phyloP scores from a whole-genome alignment of 1,140 invertebrate species.

The Drosophila leontia region DNA sequence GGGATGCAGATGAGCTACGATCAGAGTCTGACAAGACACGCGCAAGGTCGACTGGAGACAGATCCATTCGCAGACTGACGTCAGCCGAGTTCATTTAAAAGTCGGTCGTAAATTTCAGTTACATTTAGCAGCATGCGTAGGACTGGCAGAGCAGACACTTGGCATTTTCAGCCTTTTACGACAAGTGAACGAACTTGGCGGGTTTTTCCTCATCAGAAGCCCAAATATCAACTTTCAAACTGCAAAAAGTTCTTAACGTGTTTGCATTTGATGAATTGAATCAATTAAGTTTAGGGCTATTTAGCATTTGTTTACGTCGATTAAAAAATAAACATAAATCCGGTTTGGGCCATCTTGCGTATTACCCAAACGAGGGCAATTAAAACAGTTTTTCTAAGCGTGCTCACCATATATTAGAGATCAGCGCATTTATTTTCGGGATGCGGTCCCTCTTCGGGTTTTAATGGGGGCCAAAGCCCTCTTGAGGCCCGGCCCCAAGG shows the following conservation, averaged over 20 bases:
- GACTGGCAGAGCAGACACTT: conserved; percentile 34
- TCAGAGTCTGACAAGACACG: conserved; percentile 33
- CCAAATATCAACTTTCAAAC: conserved; percentile 76
- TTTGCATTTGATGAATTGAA: conserved; percentile 64
- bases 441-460: conserved; percentile 20
- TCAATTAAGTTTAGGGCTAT: conserved; percentile 69
- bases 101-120: conserved; percentile 65
- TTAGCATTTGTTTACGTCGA: conserved; percentile 67
- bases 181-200: conserved; percentile 48
- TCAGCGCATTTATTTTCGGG: conserved; percentile 46
- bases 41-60: conserved; percentile 40
- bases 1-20: conserved; percentile 8
- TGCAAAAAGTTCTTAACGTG: conserved; percentile 35
- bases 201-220: conserved; percentile 70
- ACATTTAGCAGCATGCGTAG: conserved; percentile 50
- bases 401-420: conserved; percentile 56
- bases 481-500: conserved; percentile 55
- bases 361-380: conserved; percentile 56
- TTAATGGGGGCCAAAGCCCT: conserved; percentile 67
- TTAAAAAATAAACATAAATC: conserved; percentile 38
- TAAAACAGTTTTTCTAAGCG: conserved; percentile 49
- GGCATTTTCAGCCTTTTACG: conserved; percentile 45
- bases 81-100: conserved; percentile 41
- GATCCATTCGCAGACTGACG: conserved; percentile 26
- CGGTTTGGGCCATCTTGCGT: conserved; percentile 46